Base-by-base conservation (phyloP, 2,113 vertebrate species). In the Hyla sarda region DNA sequence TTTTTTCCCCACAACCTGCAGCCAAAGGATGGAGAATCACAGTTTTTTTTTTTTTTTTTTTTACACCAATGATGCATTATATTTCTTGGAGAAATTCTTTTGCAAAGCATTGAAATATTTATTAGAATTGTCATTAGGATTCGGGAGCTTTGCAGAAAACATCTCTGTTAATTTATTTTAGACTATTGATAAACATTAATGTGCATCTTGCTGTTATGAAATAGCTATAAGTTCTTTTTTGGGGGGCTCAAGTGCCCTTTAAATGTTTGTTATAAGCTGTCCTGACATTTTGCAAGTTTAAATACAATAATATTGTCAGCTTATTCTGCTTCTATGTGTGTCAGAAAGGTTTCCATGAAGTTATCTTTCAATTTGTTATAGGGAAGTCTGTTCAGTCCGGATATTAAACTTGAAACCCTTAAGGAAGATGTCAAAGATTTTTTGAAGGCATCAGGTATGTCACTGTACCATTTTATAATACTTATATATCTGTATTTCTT, bases 401-500 rank as follows among this genome's bases (percentile, higher is more conserved):
- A 99, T 41, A 96, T 99, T 85, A 97, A 95, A 87, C 87, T 98
- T 89, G 97, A 98, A 89, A 96, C 96, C 76, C 92, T 99, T 4
- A 98, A 98, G 93, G 97, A 98, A 88, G 98, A 99, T 87, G 96
- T 99, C 56, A 96, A 97, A 77, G 93, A 92, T 89, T 98, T 96
- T 91, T 95, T 99, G 85, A 97, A 94, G 92, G 91, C 92, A 1
- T 96, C 98, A 95, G 98, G 98, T 99, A 90, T 89, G 93, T 71
- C 50, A n/a, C 23, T 76, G 72, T 75, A 21, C 14, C n/a, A 21
- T 21, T 45, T 19, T 14, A 17, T 21, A 58, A n/a, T 23, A 9
- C 21, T 23, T 58, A n/a, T n/a, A n/a, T n/a, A n/a, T n/a, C n/a
- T n/a, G n/a, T 0, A 14, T 3, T 14, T 23, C 17, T 14, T 54